Base-by-base conservation (phyloP, 2,888 invertebrate genomes). In the Muscina levida region DNA sequence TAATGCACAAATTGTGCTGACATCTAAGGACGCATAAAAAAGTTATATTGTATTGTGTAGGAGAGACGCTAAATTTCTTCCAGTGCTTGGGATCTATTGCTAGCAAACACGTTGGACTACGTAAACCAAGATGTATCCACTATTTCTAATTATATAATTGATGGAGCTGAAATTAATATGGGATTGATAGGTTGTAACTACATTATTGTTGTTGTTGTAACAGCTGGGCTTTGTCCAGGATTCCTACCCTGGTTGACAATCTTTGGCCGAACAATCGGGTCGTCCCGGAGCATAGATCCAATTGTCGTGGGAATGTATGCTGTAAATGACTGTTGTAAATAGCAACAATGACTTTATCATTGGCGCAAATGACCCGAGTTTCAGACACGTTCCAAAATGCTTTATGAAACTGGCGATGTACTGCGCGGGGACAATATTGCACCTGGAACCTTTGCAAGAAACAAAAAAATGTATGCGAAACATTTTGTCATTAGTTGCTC, bases 161-260 rank as follows among this genome's bases (percentile, higher is more conserved):
- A n/a, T n/a, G n/a, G n/a, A n/a, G n/a, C n/a, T n/a, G n/a, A n/a
- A n/a, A 13, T 51, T 51, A 56, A 66, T 6, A 56, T 56, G 5
- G 75, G 74, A 24, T 75, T 71, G 8, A 65, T 66, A 57, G 75
- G 76, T 48, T 79, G 46, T 37, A 79, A 79, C 46, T 72, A 75
- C 44, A 76, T 53, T 37, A 22, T 56, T 17, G 72, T 72, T 26
- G 72, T 76, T 19, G 76, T 80, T 17, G 39, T 76, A n/a, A n/a
- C n/a, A n/a, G n/a, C n/a, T n/a, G n/a, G n/a, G n/a, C n/a, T n/a
- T n/a, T n/a, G n/a, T n/a, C n/a, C n/a, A n/a, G n/a, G n/a, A n/a
- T n/a, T n/a, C n/a, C n/a, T n/a, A n/a, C n/a, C n/a, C n/a, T n/a
- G n/a, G n/a, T n/a, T n/a, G n/a, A n/a, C n/a, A n/a, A n/a, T n/a